phyloP scores from a whole-genome alignment of 2,113 vertebrate species.

The Thinocorus orbignyianus region DNA sequence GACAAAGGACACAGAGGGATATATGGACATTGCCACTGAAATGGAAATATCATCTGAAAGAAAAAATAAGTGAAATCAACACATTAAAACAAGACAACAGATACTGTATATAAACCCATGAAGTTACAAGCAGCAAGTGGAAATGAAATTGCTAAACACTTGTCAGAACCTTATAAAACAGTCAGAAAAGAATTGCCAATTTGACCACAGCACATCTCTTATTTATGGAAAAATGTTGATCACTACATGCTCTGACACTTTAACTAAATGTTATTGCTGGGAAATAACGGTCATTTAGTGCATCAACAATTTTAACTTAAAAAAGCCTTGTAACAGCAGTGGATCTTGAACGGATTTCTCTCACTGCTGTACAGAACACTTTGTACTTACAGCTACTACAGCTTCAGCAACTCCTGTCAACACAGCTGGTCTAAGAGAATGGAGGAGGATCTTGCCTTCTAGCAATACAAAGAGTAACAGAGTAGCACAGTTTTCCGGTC shows the following conservation, averaged over 20 bases:
- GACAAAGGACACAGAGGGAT: conserved; percentile 96
- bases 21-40: conserved; percentile 99
- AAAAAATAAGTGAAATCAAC: conserved; percentile 51
- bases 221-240: not conserved
- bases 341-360: not conserved
- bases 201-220: not conserved
- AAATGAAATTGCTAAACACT: not conserved
- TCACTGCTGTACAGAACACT: conserved; percentile 1
- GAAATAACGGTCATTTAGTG: not conserved
- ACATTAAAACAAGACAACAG: conserved; percentile 35
- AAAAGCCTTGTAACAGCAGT: not conserved
- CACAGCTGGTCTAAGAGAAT: conserved; percentile 94
- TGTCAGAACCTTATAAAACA: not conserved
- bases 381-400: conserved; percentile 91
- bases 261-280: not conserved
- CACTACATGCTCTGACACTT: not conserved
- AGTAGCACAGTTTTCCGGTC: conserved; percentile 93
- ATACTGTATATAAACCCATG: not conserved
- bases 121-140: not conserved
- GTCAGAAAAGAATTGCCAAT: not conserved
- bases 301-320: not conserved
- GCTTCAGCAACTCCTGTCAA: conserved; percentile 97
- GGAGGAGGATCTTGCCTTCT: conserved; percentile 95
- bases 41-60: conserved; percentile 96
- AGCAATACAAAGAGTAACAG: conserved; percentile 90